Evolutionary conservation across 2,888 invertebrate species (phyloP).

Genomic region (Dascillus cervinus): DNA sequence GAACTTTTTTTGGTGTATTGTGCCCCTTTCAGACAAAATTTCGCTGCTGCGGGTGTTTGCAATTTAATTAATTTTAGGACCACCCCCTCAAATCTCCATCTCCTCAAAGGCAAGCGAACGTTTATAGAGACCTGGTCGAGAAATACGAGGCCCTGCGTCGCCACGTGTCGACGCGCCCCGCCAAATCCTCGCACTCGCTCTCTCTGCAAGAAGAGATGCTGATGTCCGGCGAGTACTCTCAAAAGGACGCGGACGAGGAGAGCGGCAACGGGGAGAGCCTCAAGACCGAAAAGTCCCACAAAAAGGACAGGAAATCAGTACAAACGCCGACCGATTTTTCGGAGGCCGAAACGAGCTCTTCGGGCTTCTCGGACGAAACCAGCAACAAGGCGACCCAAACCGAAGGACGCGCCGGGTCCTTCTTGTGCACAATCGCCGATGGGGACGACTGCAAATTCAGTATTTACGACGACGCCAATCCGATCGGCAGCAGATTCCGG

Average conservation of each 20-base stretch:
- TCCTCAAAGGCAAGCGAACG: slow-evolving; percentile 47
- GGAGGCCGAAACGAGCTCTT: slow-evolving; percentile 78
- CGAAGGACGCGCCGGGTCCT: slow-evolving; percentile 69
- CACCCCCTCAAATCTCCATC: slow-evolving; percentile 24
- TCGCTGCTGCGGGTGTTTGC: no score
- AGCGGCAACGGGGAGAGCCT: slow-evolving; percentile 52
- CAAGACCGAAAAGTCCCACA: slow-evolving; percentile 38
- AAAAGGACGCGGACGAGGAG: slow-evolving; percentile 59
- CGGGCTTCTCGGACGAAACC: slow-evolving; percentile 72
- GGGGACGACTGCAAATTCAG: slow-evolving; percentile 81
- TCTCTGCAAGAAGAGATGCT: slow-evolving; percentile 68
- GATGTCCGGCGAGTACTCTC: slow-evolving; percentile 64
- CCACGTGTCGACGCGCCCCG: slow-evolving; percentile 33
- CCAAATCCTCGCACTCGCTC: slow-evolving; percentile 36
- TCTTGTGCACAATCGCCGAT: slow-evolving; percentile 76
- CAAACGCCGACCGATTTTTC: slow-evolving; percentile 76
- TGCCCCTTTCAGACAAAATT: no score
- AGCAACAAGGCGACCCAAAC: slow-evolving; percentile 79
- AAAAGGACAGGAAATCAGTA: slow-evolving; percentile 49
- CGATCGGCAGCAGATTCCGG: slow-evolving; percentile 73
- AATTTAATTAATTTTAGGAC: slow-evolving; percentile 30
- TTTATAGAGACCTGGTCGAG: slow-evolving; percentile 73
- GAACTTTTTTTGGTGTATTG: no score
- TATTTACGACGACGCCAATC: slow-evolving; percentile 70
- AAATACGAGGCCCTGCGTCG: slow-evolving; percentile 78